phyloP scores from a whole-genome alignment of 2,797 vertebrate genomes.

The Brachymystax lenok region DNA sequence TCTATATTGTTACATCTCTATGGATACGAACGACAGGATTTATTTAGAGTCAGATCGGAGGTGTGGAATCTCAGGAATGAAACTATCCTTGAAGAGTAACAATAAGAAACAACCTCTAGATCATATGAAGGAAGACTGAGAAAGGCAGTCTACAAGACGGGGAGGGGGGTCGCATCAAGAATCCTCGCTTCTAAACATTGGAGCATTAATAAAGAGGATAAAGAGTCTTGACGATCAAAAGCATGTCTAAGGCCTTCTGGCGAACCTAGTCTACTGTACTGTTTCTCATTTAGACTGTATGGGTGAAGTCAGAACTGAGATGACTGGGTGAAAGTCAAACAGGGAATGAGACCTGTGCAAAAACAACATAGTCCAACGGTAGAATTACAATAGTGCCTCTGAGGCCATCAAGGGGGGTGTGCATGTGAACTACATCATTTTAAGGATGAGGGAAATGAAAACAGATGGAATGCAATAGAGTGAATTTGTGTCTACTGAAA shows the following conservation, averaged over 20 bases:
- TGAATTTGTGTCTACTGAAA: neutral
- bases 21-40: neutral
- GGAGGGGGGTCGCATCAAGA: neutral
- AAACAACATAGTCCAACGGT: neutral
- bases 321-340: neutral
- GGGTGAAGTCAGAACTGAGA: slow-evolving; percentile 4
- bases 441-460: neutral
- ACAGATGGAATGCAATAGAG: neutral
- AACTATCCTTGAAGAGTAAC: neutral
- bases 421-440: neutral
- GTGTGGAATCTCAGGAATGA: neutral
- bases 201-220: neutral
- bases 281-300: neutral
- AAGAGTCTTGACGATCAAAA: no score
- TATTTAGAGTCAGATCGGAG: neutral
- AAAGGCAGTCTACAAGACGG: slow-evolving; percentile 9
- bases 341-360: neutral
- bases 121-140: slow-evolving; percentile 38
- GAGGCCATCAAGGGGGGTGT: neutral
- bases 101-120: neutral
- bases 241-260: no score
- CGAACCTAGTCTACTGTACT: neutral
- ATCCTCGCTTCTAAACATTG: neutral
- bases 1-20: neutral
- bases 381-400: neutral